Evolutionary conservation across 2,113 vertebrate species (phyloP).

Genomic region (Pseudolaguvia tuberculata): DNA sequence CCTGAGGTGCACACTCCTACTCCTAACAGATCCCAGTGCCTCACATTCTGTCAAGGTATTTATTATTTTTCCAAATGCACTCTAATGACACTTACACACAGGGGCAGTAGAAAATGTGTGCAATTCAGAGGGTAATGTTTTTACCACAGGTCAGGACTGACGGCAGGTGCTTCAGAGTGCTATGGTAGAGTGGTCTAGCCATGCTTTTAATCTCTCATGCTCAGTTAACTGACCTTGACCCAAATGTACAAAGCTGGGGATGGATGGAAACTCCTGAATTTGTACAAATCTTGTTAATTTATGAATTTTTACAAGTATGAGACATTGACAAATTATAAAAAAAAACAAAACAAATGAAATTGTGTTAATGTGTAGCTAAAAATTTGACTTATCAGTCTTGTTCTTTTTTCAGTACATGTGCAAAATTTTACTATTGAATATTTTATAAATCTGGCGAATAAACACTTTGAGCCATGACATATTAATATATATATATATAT

Average conservation of each 20-base stretch:
- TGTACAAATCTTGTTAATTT: too few species aligned
- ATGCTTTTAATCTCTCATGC: not conserved
- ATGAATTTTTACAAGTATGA: too few species aligned
- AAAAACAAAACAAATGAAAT: not conserved
- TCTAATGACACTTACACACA: not conserved
- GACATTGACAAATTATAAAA: not conserved
- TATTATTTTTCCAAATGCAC: conserved; percentile 63
- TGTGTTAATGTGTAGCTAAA: not conserved
- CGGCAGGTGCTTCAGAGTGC: conserved; percentile 8
- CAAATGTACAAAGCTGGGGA: conserved; percentile 11
- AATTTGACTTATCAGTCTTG: too few species aligned
- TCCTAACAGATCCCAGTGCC: conserved; percentile 49
- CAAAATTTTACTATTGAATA: not conserved
- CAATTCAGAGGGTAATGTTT: conserved; percentile 25
- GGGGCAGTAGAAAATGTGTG: not conserved
- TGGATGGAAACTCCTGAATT: too few species aligned
- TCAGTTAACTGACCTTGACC: conserved; percentile 26
- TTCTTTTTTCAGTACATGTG: not conserved
- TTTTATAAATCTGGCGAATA: not conserved
- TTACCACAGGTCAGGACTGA: conserved; percentile 25
- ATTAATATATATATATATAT: too few species aligned
- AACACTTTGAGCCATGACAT: too few species aligned
- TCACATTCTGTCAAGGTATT: conserved; percentile 80
- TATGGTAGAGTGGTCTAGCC: not conserved
- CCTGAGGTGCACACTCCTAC: conserved; percentile 57